Base-by-base conservation (phyloP, 2,888 invertebrate species). In the Bursaphelenchus okinawaensis region DNA sequence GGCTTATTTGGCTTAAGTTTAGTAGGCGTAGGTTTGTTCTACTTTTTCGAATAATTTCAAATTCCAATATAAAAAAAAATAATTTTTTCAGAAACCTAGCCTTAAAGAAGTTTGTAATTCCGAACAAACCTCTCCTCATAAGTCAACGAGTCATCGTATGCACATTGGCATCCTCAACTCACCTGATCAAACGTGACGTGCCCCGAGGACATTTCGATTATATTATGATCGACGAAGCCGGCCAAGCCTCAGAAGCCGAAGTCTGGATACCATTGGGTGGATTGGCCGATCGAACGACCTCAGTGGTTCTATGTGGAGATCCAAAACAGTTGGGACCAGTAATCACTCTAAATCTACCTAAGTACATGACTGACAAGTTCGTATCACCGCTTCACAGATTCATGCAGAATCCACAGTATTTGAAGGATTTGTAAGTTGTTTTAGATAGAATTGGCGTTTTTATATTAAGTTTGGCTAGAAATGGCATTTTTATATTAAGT, bases 221-320 rank as follows among this genome's bases (percentile, higher is more conserved):
- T 58, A 62, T 71, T 16, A 50, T 71, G 51, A 57, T 72, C 16
- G 72, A 72, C 54, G 72, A 72, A 52, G 74, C 74, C 7, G 74
- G 72, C 7, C 72, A 72, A 29, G 66, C 68, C 23, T 65, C 66
- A 16, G 72, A 72, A 52, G 54, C 70, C 23, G 72, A 72, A n/a
- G 66, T 52, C 8, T 71, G 71, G 65, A 70, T 72, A 19, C 72
- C 72, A 8, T 28, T 72, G 20, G 72, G 66, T n/a, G 66, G 66
- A 28, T 29, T 67, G 52, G 67, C 61, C 29, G 63, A 55, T 9
- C 57, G 27, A 7, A 29, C 52, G 8, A 69, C 69, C 7, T 68
- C 66, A 24, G 52, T 71, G 1, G 54, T 75, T 28, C 54, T 71
- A 29, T 69, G 68, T 26, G 71, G 71, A 0, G 71, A 71, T 64